A percentile compares a stretch with the other conserved stretches of the same genome.
phyloP scores from a whole-genome alignment of 2,888 invertebrate genomes.

The Nephrotoma guestfalica region DNA sequence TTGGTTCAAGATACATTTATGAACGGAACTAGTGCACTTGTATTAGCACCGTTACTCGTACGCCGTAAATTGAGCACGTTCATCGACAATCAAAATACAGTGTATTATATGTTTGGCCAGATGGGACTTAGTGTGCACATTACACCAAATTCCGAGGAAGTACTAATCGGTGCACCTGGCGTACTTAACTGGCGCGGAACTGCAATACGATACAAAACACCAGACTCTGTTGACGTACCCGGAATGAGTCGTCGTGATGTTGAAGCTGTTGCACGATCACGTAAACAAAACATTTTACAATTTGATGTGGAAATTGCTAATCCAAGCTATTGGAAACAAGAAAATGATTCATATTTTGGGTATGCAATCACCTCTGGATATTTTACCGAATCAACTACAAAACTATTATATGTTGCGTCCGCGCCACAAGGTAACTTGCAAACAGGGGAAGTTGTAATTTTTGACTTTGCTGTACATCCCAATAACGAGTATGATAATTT shows the following conservation, averaged over 20 bases:
- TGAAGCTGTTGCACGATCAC: neutral
- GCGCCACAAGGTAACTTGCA: constrained; percentile 32
- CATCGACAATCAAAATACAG: neutral
- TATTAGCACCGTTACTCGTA: neutral
- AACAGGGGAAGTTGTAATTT: constrained; percentile 23
- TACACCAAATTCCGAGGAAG: constrained; percentile 28
- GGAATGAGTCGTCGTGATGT: constrained; percentile 25
- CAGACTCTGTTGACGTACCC: neutral
- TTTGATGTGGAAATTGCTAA: constrained; percentile 25
- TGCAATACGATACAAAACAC: constrained; percentile 19
- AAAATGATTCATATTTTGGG: constrained; percentile 30
- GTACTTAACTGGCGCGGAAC: constrained; percentile 29
- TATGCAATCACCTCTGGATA: constrained; percentile 29
- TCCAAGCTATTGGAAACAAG: constrained; percentile 23
- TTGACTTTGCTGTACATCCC: neutral
- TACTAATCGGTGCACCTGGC: constrained; percentile 31
- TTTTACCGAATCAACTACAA: constrained; percentile 22
- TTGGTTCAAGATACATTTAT: neutral
- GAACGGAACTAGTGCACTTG: neutral
- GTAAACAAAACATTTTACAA: constrained; percentile 19
- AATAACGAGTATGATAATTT: neutral
- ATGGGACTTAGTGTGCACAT: constrained; percentile 30
- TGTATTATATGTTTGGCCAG: constrained; percentile 26
- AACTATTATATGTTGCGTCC: constrained; percentile 26
- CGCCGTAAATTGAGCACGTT: neutral